Evolutionary conservation across 2,113 vertebrate genomes (phyloP), one percentile per base, ranked within the genome.

Genomic region (Pteruthius melanotis): DNA sequence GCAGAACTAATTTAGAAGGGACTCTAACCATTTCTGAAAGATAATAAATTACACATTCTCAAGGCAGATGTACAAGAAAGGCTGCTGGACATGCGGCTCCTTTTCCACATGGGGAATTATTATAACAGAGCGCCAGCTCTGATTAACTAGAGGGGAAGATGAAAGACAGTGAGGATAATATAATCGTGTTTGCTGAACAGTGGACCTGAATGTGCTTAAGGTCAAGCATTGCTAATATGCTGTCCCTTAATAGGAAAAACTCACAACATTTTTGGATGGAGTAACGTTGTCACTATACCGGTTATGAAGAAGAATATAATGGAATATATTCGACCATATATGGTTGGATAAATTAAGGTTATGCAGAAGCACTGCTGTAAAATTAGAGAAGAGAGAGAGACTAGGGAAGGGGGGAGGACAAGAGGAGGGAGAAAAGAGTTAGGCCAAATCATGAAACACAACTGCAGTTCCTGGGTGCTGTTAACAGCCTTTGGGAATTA

Each of bases 111-210:
- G 79, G 63, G 42, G 63, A 86, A 93, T 92, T 84, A 88, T 69
- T 87, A 76, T 61, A 92, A 45, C 70, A 88, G 63, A 86, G 71
- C 0, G 2, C 60, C 77, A 94, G 60, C 53, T 88, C 79, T 80
- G 79, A 85, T 95, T 92, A 94, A 76, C 82, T 79, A 49, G 44
- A 90, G 26, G 75, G 30, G 50, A 80, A 90, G 57, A 92, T 83
- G 70, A 97, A 95, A 96, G 88, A 65, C 63, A 63, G 78, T 72
- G 44, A 87, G 75, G 60, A 83, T 80, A 94, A 94, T 70, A 77
- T 61, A 93, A 90, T 71, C 4, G 0, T 80, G 45, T 86, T 92
- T 96, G 33, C 50, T 83, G 42, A 83, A 94, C 54, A 77, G 31
- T 47, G 50, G 79, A 72, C 75, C 47, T 0, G 0, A 92, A 94